Percentiles rank a stretch among this genome's conserved stretches.
phyloP scores from a whole-genome alignment of 2,113 vertebrate species.

The Nothoprocta perdicaria region DNA sequence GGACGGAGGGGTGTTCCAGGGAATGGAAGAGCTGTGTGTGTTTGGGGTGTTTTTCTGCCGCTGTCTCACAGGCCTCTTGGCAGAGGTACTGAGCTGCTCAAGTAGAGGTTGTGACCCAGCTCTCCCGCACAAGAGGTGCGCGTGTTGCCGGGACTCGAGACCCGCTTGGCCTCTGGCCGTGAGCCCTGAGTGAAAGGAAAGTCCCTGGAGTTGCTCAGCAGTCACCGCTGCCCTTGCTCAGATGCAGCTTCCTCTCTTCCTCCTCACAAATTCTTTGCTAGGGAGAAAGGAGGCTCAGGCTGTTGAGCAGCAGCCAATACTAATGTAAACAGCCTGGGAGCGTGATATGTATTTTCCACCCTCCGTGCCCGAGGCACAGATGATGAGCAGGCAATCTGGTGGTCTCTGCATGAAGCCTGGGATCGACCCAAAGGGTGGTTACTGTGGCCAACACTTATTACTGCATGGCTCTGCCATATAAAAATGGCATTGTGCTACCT shows the following conservation, averaged over 20 bases:
- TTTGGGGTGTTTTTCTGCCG: background rate
- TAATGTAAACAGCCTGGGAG: background rate
- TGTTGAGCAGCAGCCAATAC: background rate
- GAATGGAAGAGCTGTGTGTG: background rate
- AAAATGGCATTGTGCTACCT: background rate
- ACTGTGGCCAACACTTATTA: accelerated
- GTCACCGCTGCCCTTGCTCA: background rate
- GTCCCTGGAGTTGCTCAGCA: background rate
- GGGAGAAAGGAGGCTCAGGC: background rate
- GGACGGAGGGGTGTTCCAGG: background rate
- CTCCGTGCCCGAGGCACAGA: background rate
- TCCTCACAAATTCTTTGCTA: background rate
- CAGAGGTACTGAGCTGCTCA: accelerated
- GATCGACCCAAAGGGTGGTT: background rate
- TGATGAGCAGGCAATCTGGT: background rate
- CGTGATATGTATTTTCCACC: no score
- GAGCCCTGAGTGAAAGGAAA: background rate
- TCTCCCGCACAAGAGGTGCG: background rate
- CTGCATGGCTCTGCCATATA: accelerated
- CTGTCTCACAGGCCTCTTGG: background rate
- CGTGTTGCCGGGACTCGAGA: background rate
- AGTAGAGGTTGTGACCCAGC: background rate
- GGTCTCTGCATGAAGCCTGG: background rate
- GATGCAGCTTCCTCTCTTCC: background rate
- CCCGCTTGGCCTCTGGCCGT: background rate